Evolutionary conservation across 2,113 vertebrate genomes (phyloP).

Genomic region (Carettochelys insculpta): DNA sequence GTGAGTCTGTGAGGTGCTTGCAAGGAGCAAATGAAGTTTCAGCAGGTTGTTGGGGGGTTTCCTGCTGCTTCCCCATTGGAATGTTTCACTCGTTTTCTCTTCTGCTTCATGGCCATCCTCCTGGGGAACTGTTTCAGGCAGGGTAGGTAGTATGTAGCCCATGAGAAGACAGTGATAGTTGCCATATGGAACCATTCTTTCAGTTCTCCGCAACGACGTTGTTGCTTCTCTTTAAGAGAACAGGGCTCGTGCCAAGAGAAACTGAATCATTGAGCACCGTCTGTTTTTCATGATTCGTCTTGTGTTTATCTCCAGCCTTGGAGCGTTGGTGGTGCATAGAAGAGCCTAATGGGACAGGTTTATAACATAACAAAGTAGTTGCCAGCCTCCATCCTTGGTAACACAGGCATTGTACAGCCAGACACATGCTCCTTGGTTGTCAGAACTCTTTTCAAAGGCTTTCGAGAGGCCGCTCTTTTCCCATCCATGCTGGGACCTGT

Average conservation of each 20-base stretch:
- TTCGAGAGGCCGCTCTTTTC: accelerated
- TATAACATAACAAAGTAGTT: not conserved
- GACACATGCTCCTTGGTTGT: not conserved
- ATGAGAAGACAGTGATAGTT: accelerated
- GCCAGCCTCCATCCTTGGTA: not conserved
- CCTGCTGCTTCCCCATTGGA: not conserved
- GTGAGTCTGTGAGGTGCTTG: not conserved
- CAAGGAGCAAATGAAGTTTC: not conserved
- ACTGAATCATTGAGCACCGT: constrained; percentile 14
- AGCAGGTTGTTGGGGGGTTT: not conserved
- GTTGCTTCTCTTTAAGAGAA: not conserved
- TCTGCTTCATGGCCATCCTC: not conserved
- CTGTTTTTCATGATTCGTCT: constrained; percentile 23
- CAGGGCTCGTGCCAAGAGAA: constrained; percentile 16
- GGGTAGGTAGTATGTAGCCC: not conserved
- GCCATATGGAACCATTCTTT: not conserved
- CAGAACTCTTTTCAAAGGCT: not conserved
- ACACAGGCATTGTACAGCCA: not conserved
- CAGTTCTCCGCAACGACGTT: not conserved
- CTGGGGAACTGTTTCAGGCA: not conserved
- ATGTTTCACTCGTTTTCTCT: not conserved
- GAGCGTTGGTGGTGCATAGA: constrained; percentile 16
- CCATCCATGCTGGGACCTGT: not conserved
- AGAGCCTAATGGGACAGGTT: not conserved
- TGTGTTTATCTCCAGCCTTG: not conserved